These are phyloP conservation scores for Steinernema carpocapsae DNA, from an alignment of 2,888 invertebrate genomes.

Conservation along the genomic window DNA sequence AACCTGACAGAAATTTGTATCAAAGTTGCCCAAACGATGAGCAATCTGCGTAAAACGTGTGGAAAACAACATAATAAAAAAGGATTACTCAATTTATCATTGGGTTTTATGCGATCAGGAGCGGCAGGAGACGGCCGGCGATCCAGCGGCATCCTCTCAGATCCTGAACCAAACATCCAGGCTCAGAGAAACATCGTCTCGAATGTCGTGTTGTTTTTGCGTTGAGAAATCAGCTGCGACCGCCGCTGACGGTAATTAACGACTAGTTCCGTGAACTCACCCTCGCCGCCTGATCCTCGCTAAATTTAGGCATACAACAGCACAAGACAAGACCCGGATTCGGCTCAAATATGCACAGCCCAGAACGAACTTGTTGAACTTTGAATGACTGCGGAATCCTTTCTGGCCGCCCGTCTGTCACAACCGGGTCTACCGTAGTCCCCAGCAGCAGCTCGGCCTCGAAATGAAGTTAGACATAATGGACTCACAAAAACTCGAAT, in stretches of 20 bases:
- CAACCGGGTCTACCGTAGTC: no score
- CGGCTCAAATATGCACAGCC: background rate
- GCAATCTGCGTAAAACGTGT: slow-evolving; percentile 27
- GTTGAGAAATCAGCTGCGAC: slow-evolving; percentile 31
- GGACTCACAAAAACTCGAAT: no score
- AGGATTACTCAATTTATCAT: slow-evolving; percentile 30
- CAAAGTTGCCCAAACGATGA: slow-evolving; percentile 24
- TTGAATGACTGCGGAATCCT: background rate
- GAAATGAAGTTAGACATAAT: no score
- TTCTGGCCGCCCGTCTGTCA: background rate
- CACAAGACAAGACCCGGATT: background rate
- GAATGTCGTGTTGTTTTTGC: slow-evolving; percentile 32
- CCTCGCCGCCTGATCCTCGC: background rate
- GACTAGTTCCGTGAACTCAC: slow-evolving; percentile 19
- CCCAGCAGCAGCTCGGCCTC: no score
- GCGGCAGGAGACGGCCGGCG: background rate
- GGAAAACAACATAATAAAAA: slow-evolving; percentile 35
- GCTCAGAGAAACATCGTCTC: slow-evolving; percentile 1
- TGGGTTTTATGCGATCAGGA: slow-evolving; percentile 24
- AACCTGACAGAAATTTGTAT: slow-evolving; percentile 10
- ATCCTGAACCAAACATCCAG: background rate
- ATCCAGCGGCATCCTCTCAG: background rate
- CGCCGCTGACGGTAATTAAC: slow-evolving; percentile 25
- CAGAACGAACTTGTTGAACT: no score
- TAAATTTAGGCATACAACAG: slow-evolving; percentile 23